Evolutionary conservation across 2,888 invertebrate species (phyloP), one percentile per base, ranked within the genome.

Genomic region (Melanchra persicariae): DNA sequence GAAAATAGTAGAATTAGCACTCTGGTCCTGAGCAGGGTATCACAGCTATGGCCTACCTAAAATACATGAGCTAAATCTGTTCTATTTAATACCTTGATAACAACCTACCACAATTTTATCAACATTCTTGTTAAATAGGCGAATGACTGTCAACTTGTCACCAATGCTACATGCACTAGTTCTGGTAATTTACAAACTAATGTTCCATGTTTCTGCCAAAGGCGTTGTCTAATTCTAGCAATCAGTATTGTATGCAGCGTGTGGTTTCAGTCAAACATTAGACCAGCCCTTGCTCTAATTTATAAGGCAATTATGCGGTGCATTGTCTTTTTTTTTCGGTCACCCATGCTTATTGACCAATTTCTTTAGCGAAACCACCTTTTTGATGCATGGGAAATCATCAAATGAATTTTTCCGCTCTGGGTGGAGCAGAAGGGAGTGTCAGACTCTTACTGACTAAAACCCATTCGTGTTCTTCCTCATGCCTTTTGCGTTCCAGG

Each of bases 211-310:
- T 55, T 15, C 77, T 68, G 59, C 22, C 70, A 72, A 58, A 70
- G 68, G 69, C 77, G 79, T 79, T 82, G 86, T 83, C 85, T 81
- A 82, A 82, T 86, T 66, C 64, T 17, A 62, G 57, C 66, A 54
- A 57, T 59, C 67, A 69, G 49, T 59, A 58, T 62, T 70, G 45
- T 68, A 52, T 47, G 45, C 52, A 51, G 40, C 19, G 34, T 37
- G 26, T 45, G 43, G 52, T 63, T 19, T 22, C 9, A 26, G 22
- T 19, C 51, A 37, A 51, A 34, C 7, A 10, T 51, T 40, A 19
- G 43, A 51, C 15, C 22, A 52, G 15, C 26, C 22, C 15, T 15
- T 37, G 10, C 12, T 59, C 9, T 40, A 24, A 30, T 58, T 70
- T 34, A 9, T 40, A 43, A 34, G 2, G 10, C 8, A 8, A 34